These are phyloP conservation scores for Rotaria sp. DNA, from an alignment of 2,888 invertebrate species.

Conservation along the genomic window DNA sequence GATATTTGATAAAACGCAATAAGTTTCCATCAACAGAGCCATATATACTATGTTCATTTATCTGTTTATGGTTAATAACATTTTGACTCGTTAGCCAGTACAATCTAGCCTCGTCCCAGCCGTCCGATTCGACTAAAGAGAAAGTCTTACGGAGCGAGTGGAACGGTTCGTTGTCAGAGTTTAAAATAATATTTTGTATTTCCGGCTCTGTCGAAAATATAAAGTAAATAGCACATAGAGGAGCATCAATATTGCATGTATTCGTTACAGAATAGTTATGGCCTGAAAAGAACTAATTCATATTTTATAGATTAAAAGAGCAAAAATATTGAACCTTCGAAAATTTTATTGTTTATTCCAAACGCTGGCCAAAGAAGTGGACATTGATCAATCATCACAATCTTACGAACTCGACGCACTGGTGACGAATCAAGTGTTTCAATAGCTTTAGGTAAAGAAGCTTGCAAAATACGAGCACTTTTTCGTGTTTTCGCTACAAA, in stretches of 20 bases:
- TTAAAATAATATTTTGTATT: neutral
- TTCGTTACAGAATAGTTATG: too few species aligned
- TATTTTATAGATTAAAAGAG: neutral
- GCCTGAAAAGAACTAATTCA: neutral
- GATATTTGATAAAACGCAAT: neutral
- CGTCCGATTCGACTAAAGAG: neutral
- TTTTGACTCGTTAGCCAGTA: neutral
- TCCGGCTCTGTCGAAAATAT: neutral
- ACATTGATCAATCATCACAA: neutral
- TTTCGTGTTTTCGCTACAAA: neutral
- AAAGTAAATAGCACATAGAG: neutral
- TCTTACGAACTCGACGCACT: neutral
- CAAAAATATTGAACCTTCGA: neutral
- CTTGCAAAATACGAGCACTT: neutral
- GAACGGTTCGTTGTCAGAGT: neutral
- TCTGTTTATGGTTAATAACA: neutral
- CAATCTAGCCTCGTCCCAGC: neutral
- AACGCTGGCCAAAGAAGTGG: neutral
- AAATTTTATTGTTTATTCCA: neutral
- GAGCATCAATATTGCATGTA: too few species aligned
- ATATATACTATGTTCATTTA: neutral
- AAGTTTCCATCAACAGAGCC: neutral
- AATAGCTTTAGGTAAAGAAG: neutral
- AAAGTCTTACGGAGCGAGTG: neutral
- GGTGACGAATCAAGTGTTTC: neutral